Percentiles rank a stretch among this genome's conserved stretches.
These are phyloP conservation scores for Achatina immaculata DNA, from an alignment of 1,140 invertebrate genomes.

Conservation along the genomic window DNA sequence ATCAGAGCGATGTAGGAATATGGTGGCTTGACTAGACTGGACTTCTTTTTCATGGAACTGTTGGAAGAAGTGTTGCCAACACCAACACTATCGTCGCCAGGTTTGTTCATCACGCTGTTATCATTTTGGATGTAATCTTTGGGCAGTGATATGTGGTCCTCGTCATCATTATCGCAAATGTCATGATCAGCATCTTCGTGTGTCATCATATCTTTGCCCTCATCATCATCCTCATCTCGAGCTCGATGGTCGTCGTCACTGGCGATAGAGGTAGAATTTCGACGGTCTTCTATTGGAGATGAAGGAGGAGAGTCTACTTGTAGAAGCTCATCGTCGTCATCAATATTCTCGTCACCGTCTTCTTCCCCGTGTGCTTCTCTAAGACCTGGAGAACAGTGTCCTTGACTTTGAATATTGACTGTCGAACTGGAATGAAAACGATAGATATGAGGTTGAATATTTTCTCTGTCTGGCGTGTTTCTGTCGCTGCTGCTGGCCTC, in stretches of 20 bases:
- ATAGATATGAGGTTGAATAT: neutral
- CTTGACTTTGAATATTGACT: neutral
- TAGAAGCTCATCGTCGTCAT: conserved; percentile 20
- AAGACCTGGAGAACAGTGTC: neutral
- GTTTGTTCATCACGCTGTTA: neutral
- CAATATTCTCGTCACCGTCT: neutral
- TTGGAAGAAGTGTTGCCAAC: neutral
- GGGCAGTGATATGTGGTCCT: neutral
- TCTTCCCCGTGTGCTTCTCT: neutral
- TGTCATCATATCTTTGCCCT: conserved; percentile 16
- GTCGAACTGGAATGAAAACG: neutral
- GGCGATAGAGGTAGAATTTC: neutral
- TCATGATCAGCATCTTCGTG: conserved; percentile 32
- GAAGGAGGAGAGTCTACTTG: conserved; percentile 19
- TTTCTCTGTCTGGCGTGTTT: neutral
- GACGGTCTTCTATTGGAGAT: neutral
- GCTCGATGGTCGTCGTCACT: neutral
- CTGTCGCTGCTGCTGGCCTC: neutral
- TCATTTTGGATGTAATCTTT: conserved; percentile 33
- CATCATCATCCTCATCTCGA: conserved; percentile 1
- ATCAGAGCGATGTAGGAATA: conserved; percentile 98
- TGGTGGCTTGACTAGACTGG: conserved; percentile 86
- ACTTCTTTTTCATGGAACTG: conserved; percentile 45
- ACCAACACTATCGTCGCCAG: neutral
- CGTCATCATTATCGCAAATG: conserved; percentile 31